Conservation (phyloP, 2,797 vertebrate species). For the Chloroceryle amazona region DNA sequence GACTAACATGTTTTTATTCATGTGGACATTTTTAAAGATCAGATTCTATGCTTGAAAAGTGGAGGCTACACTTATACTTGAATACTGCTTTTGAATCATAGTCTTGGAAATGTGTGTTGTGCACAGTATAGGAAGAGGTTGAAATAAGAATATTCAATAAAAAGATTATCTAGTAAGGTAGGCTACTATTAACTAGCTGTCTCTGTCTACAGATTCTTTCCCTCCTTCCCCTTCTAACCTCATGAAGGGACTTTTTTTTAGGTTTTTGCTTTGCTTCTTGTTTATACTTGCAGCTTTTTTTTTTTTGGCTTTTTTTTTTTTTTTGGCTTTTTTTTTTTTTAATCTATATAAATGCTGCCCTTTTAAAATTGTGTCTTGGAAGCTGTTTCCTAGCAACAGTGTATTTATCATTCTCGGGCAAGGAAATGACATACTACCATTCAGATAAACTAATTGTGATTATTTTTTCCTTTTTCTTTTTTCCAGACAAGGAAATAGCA, state of each 20-base stretch:
- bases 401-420: slow-evolving; percentile 15
- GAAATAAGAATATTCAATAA: neutral
- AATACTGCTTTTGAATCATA: neutral
- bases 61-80: neutral
- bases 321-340: neutral
- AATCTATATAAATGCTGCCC: neutral
- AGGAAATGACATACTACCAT: neutral
- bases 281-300: neutral
- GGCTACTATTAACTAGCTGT: neutral
- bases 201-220: neutral
- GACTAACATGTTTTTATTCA: neutral
- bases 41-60: neutral
- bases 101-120: neutral
- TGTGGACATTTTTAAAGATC: neutral
- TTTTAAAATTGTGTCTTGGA: slow-evolving; percentile 45
- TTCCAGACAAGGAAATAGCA: neutral
- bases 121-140: neutral
- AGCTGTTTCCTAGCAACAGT: slow-evolving; percentile 30
- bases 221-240: neutral
- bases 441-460: slow-evolving; percentile 16
- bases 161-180: neutral
- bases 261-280: neutral
- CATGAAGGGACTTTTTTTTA: neutral
- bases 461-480: neutral
- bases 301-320: neutral